A percentile compares a stretch with the other conserved stretches of the same genome.
These are phyloP conservation scores for Trachelus tabidus DNA, from an alignment of 2,888 invertebrate species.

Conservation along the genomic window DNA sequence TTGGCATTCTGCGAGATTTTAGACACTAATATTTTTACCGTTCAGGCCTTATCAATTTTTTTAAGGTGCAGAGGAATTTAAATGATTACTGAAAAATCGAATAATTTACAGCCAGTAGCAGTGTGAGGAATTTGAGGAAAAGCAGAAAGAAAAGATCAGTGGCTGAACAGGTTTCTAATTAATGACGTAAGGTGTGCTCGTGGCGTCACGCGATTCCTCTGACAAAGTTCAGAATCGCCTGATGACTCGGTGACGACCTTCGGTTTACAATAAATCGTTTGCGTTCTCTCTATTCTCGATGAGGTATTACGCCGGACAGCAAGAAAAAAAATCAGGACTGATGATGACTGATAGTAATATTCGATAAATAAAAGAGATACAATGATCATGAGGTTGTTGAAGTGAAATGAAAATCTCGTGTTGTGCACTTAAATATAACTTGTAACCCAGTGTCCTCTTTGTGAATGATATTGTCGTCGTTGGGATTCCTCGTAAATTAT, in stretches of 20 bases:
- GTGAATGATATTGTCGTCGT: not conserved
- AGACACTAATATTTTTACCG: not conserved
- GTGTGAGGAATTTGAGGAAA: not conserved
- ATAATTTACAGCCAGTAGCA: not conserved
- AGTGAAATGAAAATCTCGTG: not conserved
- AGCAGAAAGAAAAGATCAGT: not conserved
- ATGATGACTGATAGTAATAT: not conserved
- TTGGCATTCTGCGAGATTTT: not conserved
- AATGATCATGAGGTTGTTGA: not conserved
- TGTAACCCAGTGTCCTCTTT: not conserved
- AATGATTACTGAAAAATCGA: not conserved
- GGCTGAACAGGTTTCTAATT: conserved; percentile 10
- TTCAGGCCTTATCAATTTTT: no score
- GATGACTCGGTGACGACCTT: conserved; percentile 38
- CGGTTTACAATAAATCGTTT: conserved; percentile 12
- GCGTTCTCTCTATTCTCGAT: not conserved
- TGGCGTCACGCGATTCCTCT: conserved; percentile 35
- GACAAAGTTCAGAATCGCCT: conserved; percentile 41
- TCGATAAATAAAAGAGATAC: not conserved
- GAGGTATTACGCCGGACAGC: not conserved
- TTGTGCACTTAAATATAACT: not conserved
- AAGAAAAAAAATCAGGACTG: not conserved
- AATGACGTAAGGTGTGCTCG: conserved; percentile 12
- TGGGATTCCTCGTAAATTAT: not conserved
- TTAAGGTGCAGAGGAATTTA: not conserved